Base-by-base conservation (phyloP, 2,797 vertebrate genomes). In the Meriones psammophilus region DNA sequence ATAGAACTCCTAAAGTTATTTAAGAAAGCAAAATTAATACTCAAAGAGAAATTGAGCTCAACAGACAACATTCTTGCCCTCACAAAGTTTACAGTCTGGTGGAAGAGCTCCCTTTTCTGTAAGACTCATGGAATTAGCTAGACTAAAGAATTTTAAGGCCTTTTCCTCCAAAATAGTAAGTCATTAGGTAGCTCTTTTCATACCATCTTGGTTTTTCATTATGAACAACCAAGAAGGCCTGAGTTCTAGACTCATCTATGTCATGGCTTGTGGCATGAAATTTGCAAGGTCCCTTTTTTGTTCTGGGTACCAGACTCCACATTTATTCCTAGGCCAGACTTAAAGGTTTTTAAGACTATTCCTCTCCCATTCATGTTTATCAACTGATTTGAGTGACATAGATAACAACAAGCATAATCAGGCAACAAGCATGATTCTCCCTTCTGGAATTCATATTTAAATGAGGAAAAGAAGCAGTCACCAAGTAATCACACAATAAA, bases 401-500 rank as follows among this genome's bases (percentile, higher is more conserved):
- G n/a, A 76, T 85, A 60, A 88, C 84, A 95, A 71, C 3, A 84
- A 28, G 33, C 83, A 4, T 46, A 2, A 85, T 18, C 26, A 66
- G 2, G 24, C 50, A 50, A 50, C 50, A 50, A 50, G 10, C 50
- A 50, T 50, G 50, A 42, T 28, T 6, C 33, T 95, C 42, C 22
- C 62, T 50, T 92, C 56, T 76, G 50, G 22, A 85, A 80, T 24
- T 88, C 28, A 88, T 10, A 39, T 64, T 92, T 39, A 92, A 88
- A 76, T 80, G 28, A 85, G 2, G 33, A 36, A 94, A 87, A 95
- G 4, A 79, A 17, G 3, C 8, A 93, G 3, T 36, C 8, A 8
- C 30, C 30, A 96, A 96, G 89, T 28, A 88, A 91, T 42, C 8
- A 33, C 54, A 68, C 69, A 93, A 54, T 93, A 78, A 42, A 58